Conservation (phyloP, 2,797 vertebrate genomes). For the Sus cebifrons region DNA sequence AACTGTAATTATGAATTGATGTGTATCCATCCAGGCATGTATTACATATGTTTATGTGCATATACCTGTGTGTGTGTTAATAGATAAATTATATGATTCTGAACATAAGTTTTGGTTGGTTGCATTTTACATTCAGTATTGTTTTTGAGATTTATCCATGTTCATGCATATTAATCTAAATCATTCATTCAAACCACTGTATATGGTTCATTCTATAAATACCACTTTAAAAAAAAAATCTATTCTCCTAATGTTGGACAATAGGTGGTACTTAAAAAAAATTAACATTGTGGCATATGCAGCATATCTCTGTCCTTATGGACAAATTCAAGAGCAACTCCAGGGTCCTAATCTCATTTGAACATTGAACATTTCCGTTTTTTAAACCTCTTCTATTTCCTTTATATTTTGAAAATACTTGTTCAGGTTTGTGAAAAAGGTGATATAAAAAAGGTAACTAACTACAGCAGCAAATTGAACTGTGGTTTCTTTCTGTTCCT, state of each 20-base stretch:
- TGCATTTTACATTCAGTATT: background rate
- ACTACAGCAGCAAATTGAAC: background rate
- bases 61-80: background rate
- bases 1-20: background rate
- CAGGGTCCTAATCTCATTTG: background rate
- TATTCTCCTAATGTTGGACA: background rate
- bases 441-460: background rate
- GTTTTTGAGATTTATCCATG: slow-evolving; percentile 34
- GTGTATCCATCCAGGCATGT: background rate
- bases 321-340: slow-evolving; percentile 49
- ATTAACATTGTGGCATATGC: background rate
- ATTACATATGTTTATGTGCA: background rate
- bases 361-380: background rate
- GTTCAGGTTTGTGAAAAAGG: background rate
- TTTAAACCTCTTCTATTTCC: background rate
- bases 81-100: background rate
- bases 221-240: background rate
- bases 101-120: background rate
- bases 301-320: background rate
- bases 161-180: background rate
- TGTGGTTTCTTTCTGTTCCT: background rate
- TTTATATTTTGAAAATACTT: slow-evolving; percentile 27
- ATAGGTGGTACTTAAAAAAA: no score
- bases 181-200: background rate
- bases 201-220: background rate